phyloP scores from a whole-genome alignment of 1,140 invertebrate genomes.

The Drosophila kikkawai region DNA sequence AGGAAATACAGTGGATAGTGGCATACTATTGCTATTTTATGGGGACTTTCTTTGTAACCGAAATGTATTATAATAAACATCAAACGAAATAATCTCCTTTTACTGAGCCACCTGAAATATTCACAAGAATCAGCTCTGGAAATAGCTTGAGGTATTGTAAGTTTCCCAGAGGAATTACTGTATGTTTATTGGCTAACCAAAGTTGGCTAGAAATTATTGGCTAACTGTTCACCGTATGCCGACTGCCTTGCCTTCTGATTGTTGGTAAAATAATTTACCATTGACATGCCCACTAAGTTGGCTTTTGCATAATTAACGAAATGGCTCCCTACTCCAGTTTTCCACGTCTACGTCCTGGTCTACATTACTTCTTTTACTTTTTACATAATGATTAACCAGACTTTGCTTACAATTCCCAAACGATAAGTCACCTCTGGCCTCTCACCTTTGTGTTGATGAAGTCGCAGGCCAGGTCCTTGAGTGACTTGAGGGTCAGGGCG shows the following conservation, averaged over 20 bases:
- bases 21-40: not conserved
- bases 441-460: conserved; percentile 97
- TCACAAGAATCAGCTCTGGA: too few relatives aligned
- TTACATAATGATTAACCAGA: not conserved
- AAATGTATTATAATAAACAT: conserved; percentile 2
- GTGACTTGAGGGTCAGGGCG: conserved; percentile 93
- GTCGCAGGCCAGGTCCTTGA: conserved; percentile 97
- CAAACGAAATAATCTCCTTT: not conserved
- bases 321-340: conserved; percentile 19
- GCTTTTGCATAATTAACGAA: conserved; percentile 64
- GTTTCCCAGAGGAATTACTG: not conserved
- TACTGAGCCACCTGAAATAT: not conserved
- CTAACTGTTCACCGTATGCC: conserved; percentile 17
- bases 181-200: conserved; percentile 5
- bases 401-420: not conserved
- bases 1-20: conserved; percentile 2
- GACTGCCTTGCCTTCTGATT: conserved; percentile 58
- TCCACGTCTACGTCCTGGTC: not conserved
- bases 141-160: not conserved
- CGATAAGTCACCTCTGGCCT: conserved; percentile 47
- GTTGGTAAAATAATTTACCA: conserved; percentile 48
- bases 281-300: conserved; percentile 19
- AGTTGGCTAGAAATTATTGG: conserved; percentile 1
- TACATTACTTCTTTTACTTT: not conserved
- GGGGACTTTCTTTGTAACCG: not conserved